Evolutionary conservation across 2,888 invertebrate species (phyloP), one percentile per base, ranked within the genome.

Genomic region (Sclerodermus sp.): DNA sequence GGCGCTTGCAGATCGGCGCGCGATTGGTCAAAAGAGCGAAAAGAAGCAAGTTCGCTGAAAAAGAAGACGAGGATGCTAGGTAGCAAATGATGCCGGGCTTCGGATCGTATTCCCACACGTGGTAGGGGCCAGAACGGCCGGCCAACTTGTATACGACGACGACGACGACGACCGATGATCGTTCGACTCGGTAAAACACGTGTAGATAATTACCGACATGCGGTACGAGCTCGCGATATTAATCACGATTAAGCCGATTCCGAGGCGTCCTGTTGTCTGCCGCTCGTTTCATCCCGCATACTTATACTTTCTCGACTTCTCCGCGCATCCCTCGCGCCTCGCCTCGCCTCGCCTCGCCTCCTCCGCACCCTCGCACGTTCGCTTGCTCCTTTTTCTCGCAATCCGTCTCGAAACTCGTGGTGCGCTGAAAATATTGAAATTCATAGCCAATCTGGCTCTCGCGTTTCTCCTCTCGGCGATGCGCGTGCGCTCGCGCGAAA

Each of bases 231-330:
- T 42, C 39, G 58, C 52, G 67, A 67, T 71, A 71, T 71, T 71
- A 72, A 72, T 71, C 70, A 67, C 64, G 71, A 70, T 71, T 67
- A 72, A 72, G 62, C 58, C 57, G 63, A 70, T 69, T 66, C 64
- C 60, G 56, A 54, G 56, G 58, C 58, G 58, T 52, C 54, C 40
- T 23, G 52, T 40, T 55, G 55, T 47, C 53, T 51, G 42, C 38
- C 42, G 43, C 41, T 45, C 42, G 37, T 37, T 32, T 37, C 48
- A 50, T 34, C 48, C 40, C 42, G 29, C 45, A 39, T 36, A 29
- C 34, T 46, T 59, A 34, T 48, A 51, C 49, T 47, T 53, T 45
- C 37, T 36, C 31, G 45, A 17, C 14, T 38, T 34, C 30, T 32
- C 54, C 53, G 32, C 17, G 14, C 34, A n/a, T 34, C 13, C 17